phyloP scores from a whole-genome alignment of 2,797 vertebrate genomes.

The Takifugu rubripes region DNA sequence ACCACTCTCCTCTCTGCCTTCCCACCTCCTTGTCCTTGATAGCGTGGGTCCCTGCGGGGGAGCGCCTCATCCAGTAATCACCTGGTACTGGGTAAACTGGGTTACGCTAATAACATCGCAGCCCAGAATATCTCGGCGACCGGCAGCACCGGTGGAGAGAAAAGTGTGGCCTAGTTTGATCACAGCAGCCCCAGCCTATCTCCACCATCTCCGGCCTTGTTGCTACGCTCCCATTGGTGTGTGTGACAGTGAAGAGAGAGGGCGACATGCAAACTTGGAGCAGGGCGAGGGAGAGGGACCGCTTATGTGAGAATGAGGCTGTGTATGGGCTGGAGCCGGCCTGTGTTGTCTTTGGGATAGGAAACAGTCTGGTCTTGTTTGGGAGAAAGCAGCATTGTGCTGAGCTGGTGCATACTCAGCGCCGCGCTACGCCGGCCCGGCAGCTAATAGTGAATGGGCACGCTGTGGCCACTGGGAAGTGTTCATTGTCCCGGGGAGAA shows the following conservation, averaged over 20 bases:
- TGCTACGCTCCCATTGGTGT: conserved; percentile 36
- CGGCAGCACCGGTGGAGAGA: conserved; percentile 42
- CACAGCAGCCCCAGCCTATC: conserved; percentile 34
- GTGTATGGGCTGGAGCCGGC: conserved; percentile 59
- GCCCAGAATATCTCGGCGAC: conserved; percentile 61
- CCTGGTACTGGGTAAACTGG: conserved; percentile 74
- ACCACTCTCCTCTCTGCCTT: not conserved
- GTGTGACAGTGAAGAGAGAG: conserved; percentile 32
- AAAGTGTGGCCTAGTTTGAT: conserved; percentile 60
- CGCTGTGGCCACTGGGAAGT: conserved; percentile 72
- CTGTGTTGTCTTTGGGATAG: conserved; percentile 72
- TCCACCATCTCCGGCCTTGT: conserved; percentile 51
- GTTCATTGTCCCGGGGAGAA: conserved; percentile 71
- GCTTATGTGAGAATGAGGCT: conserved; percentile 62
- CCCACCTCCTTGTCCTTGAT: conserved; percentile 59
- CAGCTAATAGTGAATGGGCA: conserved; percentile 69
- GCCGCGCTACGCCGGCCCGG: conserved; percentile 56
- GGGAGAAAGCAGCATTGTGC: conserved; percentile 71
- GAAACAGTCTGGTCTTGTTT: conserved; percentile 74
- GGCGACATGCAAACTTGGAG: conserved; percentile 39
- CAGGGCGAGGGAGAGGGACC: conserved; percentile 41
- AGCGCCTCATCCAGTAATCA: conserved; percentile 59
- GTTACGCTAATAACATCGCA: conserved; percentile 74
- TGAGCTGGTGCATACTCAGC: conserved; percentile 65
- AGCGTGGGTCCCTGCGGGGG: conserved; percentile 45